Evolutionary conservation across 2,888 invertebrate species (phyloP), one percentile per base, ranked within the genome.

Genomic region (Ctena decussata): DNA sequence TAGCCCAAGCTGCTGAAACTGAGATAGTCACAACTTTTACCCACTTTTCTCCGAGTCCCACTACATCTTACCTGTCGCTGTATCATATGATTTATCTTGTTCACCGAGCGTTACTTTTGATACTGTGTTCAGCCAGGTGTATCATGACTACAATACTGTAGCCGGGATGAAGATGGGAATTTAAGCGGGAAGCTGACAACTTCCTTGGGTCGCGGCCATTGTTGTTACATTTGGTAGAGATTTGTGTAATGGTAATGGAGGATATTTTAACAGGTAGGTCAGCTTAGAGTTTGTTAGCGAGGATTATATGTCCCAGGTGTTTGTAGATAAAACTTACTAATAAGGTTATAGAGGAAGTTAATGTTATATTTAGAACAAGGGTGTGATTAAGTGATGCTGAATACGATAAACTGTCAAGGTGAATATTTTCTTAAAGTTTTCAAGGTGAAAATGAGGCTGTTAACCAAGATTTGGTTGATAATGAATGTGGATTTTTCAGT

Each of bases 71-170:
- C 65, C 65, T 65, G 65, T 65, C 65, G n/a, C 65, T 65, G 27
- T 35, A 65, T 65, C 65, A 35, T n/a, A n/a, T 35, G 65, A 65
- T 65, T 65, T 65, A 65, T 65, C 65, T 30, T 65, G 65, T 65
- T 32, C 65, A 65, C 1, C 30, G 35, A 65, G 65, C 65, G 65
- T 65, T 35, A 65, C 32, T 65, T 65, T 65, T 65, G 65, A 35
- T 65, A 35, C 65, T 35, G 32, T 65, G 65, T 35, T 65, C 35
- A 35, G 24, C 21, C 65, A 65, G 65, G 65, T 35, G 65, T 65
- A 35, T 11, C 65, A 6, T 8, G 6, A 65, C 46, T 15, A n/a
- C 21, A 21, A 6, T 65, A 65, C 24, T 30, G 35, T 53, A 53
- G 6, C 21, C 8, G 65, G 8, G 65, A 65, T 65, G 65, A 65